Conservation (phyloP, 2,797 vertebrate genomes). For the Borostomias antarcticus region DNA sequence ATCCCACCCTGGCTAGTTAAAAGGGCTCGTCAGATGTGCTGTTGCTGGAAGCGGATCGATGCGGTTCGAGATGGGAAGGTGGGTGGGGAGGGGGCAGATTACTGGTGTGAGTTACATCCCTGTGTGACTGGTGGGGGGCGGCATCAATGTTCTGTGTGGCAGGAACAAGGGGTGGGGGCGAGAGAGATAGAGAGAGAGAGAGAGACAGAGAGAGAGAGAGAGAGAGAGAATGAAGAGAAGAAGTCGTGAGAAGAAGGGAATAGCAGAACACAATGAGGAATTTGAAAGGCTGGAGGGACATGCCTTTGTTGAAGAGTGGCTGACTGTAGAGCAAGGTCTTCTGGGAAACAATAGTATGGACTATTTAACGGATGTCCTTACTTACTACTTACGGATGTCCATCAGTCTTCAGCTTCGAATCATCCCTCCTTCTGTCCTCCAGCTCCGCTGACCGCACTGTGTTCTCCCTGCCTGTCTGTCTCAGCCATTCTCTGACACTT, state of each 20-base stretch:
- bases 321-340: background rate
- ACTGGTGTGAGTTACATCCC: conserved; percentile 30
- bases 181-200: too few relatives aligned
- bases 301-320: conserved; percentile 2
- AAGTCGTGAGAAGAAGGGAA: too few relatives aligned
- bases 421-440: conserved; percentile 20
- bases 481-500: conserved; percentile 20
- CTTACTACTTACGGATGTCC: too few relatives aligned
- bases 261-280: too few relatives aligned
- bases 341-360: background rate
- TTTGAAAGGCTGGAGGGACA: conserved; percentile 15
- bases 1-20: conserved; percentile 21
- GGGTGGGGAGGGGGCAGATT: conserved; percentile 6
- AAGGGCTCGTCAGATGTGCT: conserved; percentile 34
- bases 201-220: conserved; percentile 23
- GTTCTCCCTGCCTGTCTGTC: conserved; percentile 30
- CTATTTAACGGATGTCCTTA: too few relatives aligned
- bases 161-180: too few relatives aligned
- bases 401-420: conserved; percentile 27
- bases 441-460: background rate
- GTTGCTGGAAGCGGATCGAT: conserved; percentile 44
- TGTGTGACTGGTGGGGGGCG: conserved; percentile 15
- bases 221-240: conserved; percentile 18
- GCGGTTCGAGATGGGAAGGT: too few relatives aligned
- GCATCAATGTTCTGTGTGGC: too few relatives aligned